Evolutionary conservation across 2,113 vertebrate species (phyloP), one percentile per base, ranked within the genome.

Genomic region (Brachionichthys hirsutus): DNA sequence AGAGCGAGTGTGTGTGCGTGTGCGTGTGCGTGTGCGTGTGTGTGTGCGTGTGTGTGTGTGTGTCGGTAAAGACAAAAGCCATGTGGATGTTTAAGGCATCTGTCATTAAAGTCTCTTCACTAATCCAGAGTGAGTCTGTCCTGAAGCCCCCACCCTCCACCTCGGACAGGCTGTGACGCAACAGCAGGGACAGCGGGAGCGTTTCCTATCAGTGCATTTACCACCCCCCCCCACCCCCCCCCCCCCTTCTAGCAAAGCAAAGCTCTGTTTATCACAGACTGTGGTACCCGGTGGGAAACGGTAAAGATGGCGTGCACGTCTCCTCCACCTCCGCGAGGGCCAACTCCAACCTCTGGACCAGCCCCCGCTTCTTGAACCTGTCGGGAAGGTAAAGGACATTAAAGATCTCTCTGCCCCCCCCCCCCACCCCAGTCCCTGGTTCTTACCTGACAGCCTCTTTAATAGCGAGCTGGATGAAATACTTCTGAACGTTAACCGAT

Each of bases 321-420:
- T 90, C 89, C 73, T 96, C 92, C 73, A 97, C 80, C 70, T 93
- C 91, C 34, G 93, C 88, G 58, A 99, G 92, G 74, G 91, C 86
- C 59, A 83, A 90, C 90, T 98, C 97, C 89, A 99, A 90, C 88
- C 97, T 94, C 89, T 98, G 95, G 90, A 99, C 98, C 93, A 98
- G 92, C 17, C 98, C 93, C 73, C 94, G 92, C 91, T 97, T 98
- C 92, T 98, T 99, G 92, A 99, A 98, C 91, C 97, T 99, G 86
- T 13, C 36, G 18, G 15, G 47, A 22, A 81, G 14, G 22, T 0
- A n/a, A 16, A 20, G 12, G 1, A 12, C 5, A 49, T 48, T 17
- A 54, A 30, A 30, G 24, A 30, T n/a, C n/a, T n/a, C 24, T 30
- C 24, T 30, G 24, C 24, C 8, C 24, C 24, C 24, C 8, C 5